Percentiles rank a stretch among this genome's conserved stretches.
Evolutionary conservation across 2,113 vertebrate species (phyloP).

Genomic region (Tylochromis polylepis): DNA sequence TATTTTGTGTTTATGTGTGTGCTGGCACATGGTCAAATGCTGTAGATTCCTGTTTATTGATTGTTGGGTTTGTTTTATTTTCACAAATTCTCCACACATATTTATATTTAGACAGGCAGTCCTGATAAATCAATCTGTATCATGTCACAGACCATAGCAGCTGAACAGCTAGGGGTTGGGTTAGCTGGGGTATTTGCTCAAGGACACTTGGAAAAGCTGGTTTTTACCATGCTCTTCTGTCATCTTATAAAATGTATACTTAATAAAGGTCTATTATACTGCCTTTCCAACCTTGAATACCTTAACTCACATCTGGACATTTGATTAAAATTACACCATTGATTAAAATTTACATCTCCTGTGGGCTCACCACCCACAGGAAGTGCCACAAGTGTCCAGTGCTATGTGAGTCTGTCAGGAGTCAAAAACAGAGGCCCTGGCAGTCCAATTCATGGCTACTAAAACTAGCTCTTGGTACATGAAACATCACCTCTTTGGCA

Average conservation of each 20-base stretch:
- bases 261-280: not conserved
- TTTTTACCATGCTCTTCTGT: not conserved
- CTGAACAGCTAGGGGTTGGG: not conserved
- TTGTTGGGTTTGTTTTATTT: not conserved
- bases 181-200: constrained; percentile 5
- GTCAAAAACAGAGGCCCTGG: not conserved
- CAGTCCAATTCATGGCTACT: not conserved
- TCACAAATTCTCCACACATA: not conserved
- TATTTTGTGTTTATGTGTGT: not conserved
- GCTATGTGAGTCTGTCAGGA: not conserved
- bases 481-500: not conserved
- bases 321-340: not conserved
- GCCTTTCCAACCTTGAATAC: not conserved
- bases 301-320: not conserved
- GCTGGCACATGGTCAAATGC: not conserved
- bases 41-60: not conserved
- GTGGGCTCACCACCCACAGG: not conserved
- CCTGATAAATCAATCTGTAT: not conserved
- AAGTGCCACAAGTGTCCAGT: not conserved
- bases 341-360: not conserved
- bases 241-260: not conserved
- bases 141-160: not conserved
- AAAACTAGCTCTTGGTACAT: not conserved
- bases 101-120: not conserved
- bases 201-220: constrained; percentile 30